Conservation (phyloP, 2,888 invertebrate species). For the Synergus umbraculus region DNA sequence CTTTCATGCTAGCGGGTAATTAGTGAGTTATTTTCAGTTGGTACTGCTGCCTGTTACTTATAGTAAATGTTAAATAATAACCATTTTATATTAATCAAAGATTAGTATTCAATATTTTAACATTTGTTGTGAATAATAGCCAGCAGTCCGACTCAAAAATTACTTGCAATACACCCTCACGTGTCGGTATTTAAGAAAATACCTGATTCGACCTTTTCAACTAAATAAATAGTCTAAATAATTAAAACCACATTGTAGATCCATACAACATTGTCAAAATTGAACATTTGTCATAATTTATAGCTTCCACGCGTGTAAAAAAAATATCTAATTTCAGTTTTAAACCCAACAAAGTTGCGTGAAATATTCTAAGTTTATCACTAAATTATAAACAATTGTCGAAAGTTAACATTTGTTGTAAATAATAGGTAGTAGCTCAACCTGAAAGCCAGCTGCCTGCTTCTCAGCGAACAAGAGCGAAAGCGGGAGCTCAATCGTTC, state of each 20-base stretch:
- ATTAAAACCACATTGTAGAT: constrained; percentile 1
- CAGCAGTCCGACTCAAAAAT: neutral
- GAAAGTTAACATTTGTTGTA: constrained; percentile 18
- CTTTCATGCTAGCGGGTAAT: neutral
- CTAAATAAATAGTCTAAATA: neutral
- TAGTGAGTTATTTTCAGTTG: neutral
- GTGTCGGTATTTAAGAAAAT: neutral
- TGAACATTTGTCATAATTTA: constrained; percentile 9
- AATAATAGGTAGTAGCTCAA: constrained; percentile 20
- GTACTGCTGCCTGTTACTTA: neutral
- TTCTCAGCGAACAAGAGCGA: constrained; percentile 5
- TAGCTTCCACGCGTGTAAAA: neutral
- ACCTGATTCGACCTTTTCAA: neutral
- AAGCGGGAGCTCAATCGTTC: neutral
- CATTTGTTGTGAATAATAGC: neutral
- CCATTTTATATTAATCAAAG: neutral
- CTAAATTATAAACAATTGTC: constrained; percentile 4
- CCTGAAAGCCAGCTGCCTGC: constrained; percentile 17
- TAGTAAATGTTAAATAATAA: neutral
- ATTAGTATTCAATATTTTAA: neutral
- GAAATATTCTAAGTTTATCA: neutral
- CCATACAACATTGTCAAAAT: neutral
- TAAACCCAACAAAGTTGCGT: neutral
- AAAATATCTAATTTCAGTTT: neutral
- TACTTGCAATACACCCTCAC: neutral